Evolutionary conservation across 2,888 invertebrate genomes (phyloP).

Genomic region (Taenaris catops): DNA sequence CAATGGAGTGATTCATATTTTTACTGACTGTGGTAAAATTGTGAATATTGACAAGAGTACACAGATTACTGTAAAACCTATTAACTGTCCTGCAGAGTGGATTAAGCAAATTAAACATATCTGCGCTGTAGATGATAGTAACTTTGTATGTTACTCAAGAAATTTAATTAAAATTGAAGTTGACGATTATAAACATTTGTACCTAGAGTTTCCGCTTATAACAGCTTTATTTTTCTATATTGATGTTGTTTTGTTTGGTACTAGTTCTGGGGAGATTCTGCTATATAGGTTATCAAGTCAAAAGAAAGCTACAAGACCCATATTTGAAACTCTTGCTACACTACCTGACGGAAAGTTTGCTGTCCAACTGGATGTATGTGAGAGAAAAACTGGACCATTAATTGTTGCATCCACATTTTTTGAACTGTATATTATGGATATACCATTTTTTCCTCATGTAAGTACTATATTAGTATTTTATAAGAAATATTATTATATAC

Average conservation of each 20-base stretch:
- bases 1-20: slow-evolving; percentile 37
- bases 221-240: slow-evolving; percentile 61
- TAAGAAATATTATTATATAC: no score
- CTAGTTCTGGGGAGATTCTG: slow-evolving; percentile 46
- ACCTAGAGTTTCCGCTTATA: slow-evolving; percentile 57
- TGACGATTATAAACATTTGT: slow-evolving; percentile 48
- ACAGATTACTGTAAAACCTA: slow-evolving; percentile 30
- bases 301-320: slow-evolving; percentile 37
- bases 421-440: slow-evolving; percentile 47
- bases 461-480: no score
- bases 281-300: slow-evolving; percentile 54
- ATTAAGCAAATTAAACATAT: slow-evolving; percentile 51
- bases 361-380: slow-evolving; percentile 54
- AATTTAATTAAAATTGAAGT: slow-evolving; percentile 60
- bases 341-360: slow-evolving; percentile 57
- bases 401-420: slow-evolving; percentile 53
- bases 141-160: slow-evolving; percentile 58
- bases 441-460: slow-evolving; percentile 56
- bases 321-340: slow-evolving; percentile 44
- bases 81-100: slow-evolving; percentile 54
- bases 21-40: slow-evolving; percentile 57
- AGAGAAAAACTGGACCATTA: slow-evolving; percentile 50
- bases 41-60: slow-evolving; percentile 36
- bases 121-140: slow-evolving; percentile 45
- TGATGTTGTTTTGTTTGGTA: slow-evolving; percentile 52